phyloP scores from a whole-genome alignment of 2,113 vertebrate genomes.

The Perccottus glenii region DNA sequence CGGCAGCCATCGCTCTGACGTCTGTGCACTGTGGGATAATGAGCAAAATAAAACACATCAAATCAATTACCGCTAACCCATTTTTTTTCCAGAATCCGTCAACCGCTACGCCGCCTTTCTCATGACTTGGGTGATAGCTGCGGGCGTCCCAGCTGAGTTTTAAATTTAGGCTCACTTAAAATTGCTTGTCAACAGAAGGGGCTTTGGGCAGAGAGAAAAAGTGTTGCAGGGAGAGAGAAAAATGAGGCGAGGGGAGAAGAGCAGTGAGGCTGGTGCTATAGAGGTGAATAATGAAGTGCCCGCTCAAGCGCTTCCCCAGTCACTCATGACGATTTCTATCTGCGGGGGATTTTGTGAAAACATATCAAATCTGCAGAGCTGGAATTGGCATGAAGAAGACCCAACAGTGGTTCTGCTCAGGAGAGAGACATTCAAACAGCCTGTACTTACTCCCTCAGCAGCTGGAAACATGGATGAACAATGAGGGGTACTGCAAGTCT shows the following conservation, averaged over 20 bases:
- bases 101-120: constrained; percentile 19
- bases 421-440: constrained; percentile 14
- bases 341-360: constrained; percentile 41
- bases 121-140: constrained; percentile 38
- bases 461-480: not conserved
- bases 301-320: constrained; percentile 68
- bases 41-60: constrained; percentile 71
- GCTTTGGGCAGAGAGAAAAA: constrained; percentile 35
- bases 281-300: constrained; percentile 80
- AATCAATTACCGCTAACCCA: constrained; percentile 69
- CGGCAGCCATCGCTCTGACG: constrained; percentile 44
- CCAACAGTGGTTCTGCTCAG: constrained; percentile 8
- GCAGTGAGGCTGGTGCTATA: constrained; percentile 43
- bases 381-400: constrained; percentile 28
- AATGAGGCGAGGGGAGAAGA: constrained; percentile 38
- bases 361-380: constrained; percentile 22
- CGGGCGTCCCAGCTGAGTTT: constrained; percentile 58
- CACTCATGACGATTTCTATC: constrained; percentile 74
- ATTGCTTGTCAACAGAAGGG: constrained; percentile 78
- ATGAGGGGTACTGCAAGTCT: not conserved
- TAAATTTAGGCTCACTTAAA: constrained; percentile 79
- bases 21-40: constrained; percentile 66
- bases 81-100: constrained; percentile 27
- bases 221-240: constrained; percentile 2
- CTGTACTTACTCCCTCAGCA: constrained; percentile 10